Conservation (phyloP, 2,113 vertebrate genomes). For the Chaetorhynchus papuensis region DNA sequence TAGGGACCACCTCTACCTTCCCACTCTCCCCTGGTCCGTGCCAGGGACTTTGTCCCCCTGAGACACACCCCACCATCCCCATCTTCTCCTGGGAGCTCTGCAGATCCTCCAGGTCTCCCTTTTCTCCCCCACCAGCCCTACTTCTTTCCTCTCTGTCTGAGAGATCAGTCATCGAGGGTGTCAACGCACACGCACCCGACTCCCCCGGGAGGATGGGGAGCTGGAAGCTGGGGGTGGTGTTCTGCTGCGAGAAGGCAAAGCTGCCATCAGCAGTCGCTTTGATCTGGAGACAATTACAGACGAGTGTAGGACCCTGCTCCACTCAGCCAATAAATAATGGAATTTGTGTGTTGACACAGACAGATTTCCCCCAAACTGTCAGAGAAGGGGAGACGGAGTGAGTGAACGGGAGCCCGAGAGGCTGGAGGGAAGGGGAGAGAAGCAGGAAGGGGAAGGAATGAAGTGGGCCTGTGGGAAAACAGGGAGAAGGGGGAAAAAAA, state of each 20-base stretch:
- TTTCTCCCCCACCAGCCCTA: conserved; percentile 23
- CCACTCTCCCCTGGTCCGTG: neutral
- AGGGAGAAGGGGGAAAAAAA: neutral
- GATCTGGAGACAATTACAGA: conserved; percentile 65
- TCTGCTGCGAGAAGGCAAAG: conserved; percentile 36
- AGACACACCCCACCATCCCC: neutral
- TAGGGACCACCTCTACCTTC: neutral
- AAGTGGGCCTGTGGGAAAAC: neutral
- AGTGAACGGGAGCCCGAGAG: neutral
- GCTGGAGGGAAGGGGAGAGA: neutral
- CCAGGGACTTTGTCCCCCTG: neutral
- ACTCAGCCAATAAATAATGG: conserved; percentile 60
- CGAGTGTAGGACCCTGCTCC: conserved; percentile 43
- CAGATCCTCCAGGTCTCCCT: neutral
- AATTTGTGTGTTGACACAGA: conserved; percentile 49
- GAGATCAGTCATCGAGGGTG: conserved; percentile 37
- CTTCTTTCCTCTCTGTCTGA: conserved; percentile 40
- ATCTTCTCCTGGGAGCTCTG: neutral
- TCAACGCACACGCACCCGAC: neutral
- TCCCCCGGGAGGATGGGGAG: conserved; percentile 18
- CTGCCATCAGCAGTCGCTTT: conserved; percentile 55
- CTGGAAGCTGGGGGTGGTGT: conserved; percentile 22
- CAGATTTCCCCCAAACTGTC: conserved; percentile 66
- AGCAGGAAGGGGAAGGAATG: neutral
- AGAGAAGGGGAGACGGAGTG: conserved; percentile 12